Evolutionary conservation across 2,888 invertebrate genomes (phyloP).

Genomic region (Melinaea menophilus): DNA sequence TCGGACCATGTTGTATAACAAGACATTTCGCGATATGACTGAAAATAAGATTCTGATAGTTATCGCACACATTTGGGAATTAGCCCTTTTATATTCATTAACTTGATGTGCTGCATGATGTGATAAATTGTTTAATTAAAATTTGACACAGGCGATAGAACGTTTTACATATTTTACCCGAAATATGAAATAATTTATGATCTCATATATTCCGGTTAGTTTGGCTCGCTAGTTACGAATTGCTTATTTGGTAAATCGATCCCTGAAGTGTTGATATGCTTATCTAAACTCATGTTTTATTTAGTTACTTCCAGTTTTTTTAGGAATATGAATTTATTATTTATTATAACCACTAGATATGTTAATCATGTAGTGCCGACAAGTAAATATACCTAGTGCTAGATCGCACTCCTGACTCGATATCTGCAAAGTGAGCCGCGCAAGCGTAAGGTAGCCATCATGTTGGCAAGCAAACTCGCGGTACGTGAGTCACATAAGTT

Average conservation of each 20-base stretch:
- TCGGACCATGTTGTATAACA: conserved; percentile 54
- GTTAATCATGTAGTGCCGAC: too few species aligned
- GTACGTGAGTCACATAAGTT: too few species aligned
- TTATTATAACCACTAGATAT: too few species aligned
- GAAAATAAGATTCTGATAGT: conserved; percentile 63
- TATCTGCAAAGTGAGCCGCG: too few species aligned
- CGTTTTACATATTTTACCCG: conserved; percentile 2
- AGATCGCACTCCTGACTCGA: too few species aligned
- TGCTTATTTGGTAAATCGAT: conserved; percentile 6
- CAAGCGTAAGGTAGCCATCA: too few species aligned
- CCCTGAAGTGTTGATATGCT: neutral
- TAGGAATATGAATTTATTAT: too few species aligned
- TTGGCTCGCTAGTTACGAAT: conserved; percentile 4
- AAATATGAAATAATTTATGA: conserved; percentile 6
- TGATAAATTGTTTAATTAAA: too few species aligned
- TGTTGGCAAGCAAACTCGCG: too few species aligned
- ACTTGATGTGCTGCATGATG: conserved; percentile 10
- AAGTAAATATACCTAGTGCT: too few species aligned
- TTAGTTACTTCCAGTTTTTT: too few species aligned
- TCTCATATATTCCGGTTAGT: conserved; percentile 5
- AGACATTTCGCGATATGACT: conserved; percentile 66
- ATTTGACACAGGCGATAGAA: neutral
- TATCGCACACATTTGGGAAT: conserved; percentile 59
- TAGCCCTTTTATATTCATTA: conserved; percentile 43
- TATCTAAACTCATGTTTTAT: neutral